Evolutionary conservation across 1,140 invertebrate genomes (phyloP).

Genomic region (Diachasma alloeum): DNA sequence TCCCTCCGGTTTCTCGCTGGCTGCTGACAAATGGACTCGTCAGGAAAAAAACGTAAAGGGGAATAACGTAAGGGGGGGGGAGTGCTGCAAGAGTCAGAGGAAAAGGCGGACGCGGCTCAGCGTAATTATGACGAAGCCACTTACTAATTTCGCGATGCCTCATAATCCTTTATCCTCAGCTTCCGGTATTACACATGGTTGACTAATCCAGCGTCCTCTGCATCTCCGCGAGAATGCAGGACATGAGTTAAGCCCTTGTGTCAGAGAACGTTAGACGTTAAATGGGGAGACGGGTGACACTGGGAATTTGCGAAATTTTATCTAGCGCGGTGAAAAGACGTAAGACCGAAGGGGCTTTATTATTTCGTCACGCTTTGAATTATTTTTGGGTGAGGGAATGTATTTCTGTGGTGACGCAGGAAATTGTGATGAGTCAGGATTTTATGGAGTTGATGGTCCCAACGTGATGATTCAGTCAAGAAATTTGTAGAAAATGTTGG

Average conservation of each 20-base stretch:
- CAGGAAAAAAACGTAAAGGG: slow-evolving; percentile 11
- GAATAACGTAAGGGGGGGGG: neutral
- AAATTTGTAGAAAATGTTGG: too few relatives aligned
- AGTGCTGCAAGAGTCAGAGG: neutral
- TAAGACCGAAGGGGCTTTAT: too few relatives aligned
- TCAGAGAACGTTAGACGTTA: neutral
- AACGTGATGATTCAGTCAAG: too few relatives aligned
- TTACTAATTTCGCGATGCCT: slow-evolving; percentile 42
- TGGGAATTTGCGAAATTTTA: neutral
- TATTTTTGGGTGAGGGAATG: too few relatives aligned
- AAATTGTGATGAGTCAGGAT: too few relatives aligned
- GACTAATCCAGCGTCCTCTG: slow-evolving; percentile 15
- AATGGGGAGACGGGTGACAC: neutral
- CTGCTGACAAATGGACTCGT: slow-evolving; percentile 33
- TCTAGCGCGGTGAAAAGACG: too few relatives aligned
- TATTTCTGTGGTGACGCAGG: too few relatives aligned
- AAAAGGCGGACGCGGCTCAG: neutral
- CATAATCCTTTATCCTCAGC: slow-evolving; percentile 47
- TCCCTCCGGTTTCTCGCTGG: slow-evolving; percentile 10
- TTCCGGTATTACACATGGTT: neutral
- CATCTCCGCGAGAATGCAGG: neutral
- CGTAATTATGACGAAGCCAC: slow-evolving; percentile 49
- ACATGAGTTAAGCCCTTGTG: neutral
- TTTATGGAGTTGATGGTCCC: too few relatives aligned
- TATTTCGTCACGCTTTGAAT: too few relatives aligned